phyloP scores from a whole-genome alignment of 2,888 invertebrate species.

The Tinea trinotella region DNA sequence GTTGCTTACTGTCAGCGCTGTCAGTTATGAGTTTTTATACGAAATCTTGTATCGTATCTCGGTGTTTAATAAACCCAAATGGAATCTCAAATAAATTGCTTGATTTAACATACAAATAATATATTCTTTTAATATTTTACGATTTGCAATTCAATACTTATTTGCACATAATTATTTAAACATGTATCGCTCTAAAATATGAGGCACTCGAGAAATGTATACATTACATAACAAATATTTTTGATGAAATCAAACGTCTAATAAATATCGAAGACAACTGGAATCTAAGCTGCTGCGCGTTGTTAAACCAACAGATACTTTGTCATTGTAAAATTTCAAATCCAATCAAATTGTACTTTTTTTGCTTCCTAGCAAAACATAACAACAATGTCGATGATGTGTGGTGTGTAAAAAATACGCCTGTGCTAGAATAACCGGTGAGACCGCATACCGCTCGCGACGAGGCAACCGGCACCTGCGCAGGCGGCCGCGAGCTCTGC shows the following conservation, averaged over 20 bases:
- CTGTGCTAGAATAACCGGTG: slow-evolving; percentile 70
- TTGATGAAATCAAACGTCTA: neutral
- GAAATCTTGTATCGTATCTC: neutral
- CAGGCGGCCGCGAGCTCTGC: slow-evolving; percentile 24
- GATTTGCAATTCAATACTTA: neutral
- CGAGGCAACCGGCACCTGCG: slow-evolving; percentile 54
- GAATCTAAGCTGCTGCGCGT: no score
- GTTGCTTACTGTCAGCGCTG: neutral
- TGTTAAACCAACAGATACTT: neutral
- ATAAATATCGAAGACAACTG: neutral
- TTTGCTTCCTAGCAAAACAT: slow-evolving; percentile 66
- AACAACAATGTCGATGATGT: slow-evolving; percentile 67
- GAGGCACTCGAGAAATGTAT: neutral
- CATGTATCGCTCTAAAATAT: neutral
- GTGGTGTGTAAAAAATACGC: slow-evolving; percentile 65
- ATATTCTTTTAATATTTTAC: neutral
- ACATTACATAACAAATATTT: neutral
- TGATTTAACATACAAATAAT: neutral
- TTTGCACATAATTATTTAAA: neutral
- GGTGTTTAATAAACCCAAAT: neutral
- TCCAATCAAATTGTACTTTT: slow-evolving; percentile 36
- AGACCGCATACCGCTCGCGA: slow-evolving; percentile 65
- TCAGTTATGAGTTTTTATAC: neutral
- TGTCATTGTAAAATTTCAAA: slow-evolving; percentile 22
- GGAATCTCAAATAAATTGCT: neutral